Percentiles rank a stretch among this genome's conserved stretches.
phyloP scores from a whole-genome alignment of 2,797 vertebrate species.

The Enteromius radiatus region DNA sequence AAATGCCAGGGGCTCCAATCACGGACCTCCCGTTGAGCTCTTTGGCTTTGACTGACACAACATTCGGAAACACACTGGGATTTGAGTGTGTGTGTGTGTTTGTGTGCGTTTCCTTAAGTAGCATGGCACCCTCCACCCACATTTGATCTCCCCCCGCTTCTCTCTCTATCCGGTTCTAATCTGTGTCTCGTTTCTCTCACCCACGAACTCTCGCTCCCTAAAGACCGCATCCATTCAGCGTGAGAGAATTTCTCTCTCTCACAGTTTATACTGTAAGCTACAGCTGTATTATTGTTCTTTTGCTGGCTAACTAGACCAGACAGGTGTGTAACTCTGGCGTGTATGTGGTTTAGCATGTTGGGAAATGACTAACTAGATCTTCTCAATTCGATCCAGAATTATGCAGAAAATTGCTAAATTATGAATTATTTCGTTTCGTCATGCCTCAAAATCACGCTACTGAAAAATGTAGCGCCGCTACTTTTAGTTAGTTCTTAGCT shows the following conservation, averaged over 20 bases:
- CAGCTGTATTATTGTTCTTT: conserved; percentile 33
- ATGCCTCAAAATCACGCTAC: not conserved
- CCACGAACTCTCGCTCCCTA: conserved; percentile 51
- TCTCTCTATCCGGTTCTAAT: conserved; percentile 59
- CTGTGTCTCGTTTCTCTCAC: conserved; percentile 53
- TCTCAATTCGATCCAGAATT: not conserved
- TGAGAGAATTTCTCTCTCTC: conserved; percentile 37
- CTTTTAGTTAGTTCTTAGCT: not conserved
- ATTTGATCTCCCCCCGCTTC: conserved; percentile 26
- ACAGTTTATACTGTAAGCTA: conserved; percentile 15
- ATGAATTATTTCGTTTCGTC: not conserved
- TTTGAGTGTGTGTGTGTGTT: conserved; percentile 39
- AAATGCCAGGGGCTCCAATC: conserved; percentile 60
- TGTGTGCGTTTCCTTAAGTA: conserved; percentile 53
- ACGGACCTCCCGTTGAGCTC: conserved; percentile 46
- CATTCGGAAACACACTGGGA: conserved; percentile 51
- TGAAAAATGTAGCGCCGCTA: not conserved
- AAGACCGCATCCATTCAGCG: conserved; percentile 56
- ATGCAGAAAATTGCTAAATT: not conserved
- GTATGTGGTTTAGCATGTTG: not conserved
- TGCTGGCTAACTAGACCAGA: conserved; percentile 19
- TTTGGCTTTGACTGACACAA: conserved; percentile 58
- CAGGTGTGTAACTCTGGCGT: conserved; percentile 6
- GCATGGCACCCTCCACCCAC: conserved; percentile 50
- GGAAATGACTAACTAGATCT: not conserved